Evolutionary conservation across 2,797 vertebrate genomes (phyloP).

Genomic region (Pipistrellus nathusii): DNA sequence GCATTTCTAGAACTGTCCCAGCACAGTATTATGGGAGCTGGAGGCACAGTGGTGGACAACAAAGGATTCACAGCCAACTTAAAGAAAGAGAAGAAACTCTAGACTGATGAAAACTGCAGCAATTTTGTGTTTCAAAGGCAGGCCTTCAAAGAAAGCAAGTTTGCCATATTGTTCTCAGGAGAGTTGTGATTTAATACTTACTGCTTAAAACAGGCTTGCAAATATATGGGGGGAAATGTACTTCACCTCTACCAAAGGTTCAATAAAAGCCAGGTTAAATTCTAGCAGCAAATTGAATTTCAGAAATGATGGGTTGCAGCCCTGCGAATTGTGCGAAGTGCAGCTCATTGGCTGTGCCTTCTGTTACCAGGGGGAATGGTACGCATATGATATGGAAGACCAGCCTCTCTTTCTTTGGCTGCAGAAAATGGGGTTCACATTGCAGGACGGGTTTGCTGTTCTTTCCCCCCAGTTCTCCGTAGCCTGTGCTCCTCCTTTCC

Average conservation of each 20-base stretch:
- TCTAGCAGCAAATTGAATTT: constrained; percentile 35
- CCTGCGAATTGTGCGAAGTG: background rate
- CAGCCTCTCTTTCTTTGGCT: background rate
- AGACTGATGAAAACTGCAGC: background rate
- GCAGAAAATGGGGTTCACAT: background rate
- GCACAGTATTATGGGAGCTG: background rate
- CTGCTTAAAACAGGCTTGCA: constrained; percentile 38
- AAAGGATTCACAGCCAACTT: background rate
- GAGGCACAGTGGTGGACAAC: background rate
- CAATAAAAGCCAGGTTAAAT: constrained; percentile 30
- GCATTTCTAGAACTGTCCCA: background rate
- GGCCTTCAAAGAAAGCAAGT: constrained; percentile 27
- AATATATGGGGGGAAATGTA: background rate
- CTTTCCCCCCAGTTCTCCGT: background rate
- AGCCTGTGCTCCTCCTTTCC: constrained; percentile 17
- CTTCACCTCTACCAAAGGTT: background rate
- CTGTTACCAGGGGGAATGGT: background rate
- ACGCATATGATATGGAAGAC: background rate
- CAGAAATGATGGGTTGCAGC: background rate
- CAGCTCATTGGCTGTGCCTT: background rate
- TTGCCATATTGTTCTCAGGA: constrained; percentile 3
- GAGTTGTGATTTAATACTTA: constrained; percentile 27
- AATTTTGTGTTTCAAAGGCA: background rate
- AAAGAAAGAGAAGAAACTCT: constrained; percentile 39
- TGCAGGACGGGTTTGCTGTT: background rate